A percentile compares a stretch with the other conserved stretches of the same genome.
Conservation (phyloP, 2,113 vertebrate species). For the Argyrosomus japonicus region DNA sequence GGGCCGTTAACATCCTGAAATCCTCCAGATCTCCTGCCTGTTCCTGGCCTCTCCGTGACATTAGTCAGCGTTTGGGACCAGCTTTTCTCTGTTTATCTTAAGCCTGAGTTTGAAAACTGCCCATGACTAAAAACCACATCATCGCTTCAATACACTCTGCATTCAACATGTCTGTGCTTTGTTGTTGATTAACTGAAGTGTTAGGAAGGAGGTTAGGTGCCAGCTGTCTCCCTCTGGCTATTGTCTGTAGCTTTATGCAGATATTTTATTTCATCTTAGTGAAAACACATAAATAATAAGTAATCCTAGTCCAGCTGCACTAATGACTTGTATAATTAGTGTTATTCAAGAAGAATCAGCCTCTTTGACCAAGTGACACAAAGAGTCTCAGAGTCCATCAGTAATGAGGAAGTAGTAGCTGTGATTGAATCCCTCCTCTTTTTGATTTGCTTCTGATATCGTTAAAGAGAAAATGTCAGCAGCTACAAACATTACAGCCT, state of each 20-base stretch:
- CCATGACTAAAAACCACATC: conserved; percentile 20
- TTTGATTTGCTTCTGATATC: not conserved
- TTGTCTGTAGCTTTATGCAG: not conserved
- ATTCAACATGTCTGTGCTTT: conserved; percentile 1
- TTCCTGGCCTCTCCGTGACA: conserved; percentile 31
- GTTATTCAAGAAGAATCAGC: too few species aligned
- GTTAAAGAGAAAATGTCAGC: conserved; percentile 20
- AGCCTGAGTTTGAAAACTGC: conserved; percentile 3
- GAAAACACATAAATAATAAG: not conserved
- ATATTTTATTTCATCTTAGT: not conserved
- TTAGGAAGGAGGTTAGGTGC: not conserved
- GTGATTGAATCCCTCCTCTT: not conserved
- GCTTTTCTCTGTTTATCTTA: conserved; percentile 9
- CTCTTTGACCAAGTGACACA: not conserved
- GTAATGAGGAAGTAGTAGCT: not conserved
- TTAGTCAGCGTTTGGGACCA: conserved; percentile 20
- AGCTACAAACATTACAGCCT: not conserved
- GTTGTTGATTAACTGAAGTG: not conserved
- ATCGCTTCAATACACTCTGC: not conserved
- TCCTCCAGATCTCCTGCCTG: conserved; percentile 50
- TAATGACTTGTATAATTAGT: not conserved
- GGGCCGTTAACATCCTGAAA: conserved; percentile 55
- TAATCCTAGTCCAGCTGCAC: not conserved
- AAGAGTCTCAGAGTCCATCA: not conserved
- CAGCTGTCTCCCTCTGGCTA: not conserved